Percentiles rank a stretch among this genome's conserved stretches.
Conservation (phyloP, 2,888 invertebrate species). For the Panzeria rudis region DNA sequence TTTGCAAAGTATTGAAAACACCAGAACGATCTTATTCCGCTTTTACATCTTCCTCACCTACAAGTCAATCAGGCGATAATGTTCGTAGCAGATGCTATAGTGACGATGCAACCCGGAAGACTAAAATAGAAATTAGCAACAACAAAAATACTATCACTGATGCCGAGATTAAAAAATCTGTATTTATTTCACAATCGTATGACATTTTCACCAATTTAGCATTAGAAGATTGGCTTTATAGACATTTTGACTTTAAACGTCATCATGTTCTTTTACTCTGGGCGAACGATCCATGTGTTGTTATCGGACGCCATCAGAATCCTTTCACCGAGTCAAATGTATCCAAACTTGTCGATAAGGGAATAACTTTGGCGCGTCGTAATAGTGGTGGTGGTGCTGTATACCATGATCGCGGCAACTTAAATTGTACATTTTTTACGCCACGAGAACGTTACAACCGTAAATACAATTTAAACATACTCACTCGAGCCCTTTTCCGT, state of each 20-base stretch:
- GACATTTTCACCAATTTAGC: slow-evolving; percentile 97
- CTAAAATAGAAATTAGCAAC: slow-evolving; percentile 76
- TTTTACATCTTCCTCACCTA: slow-evolving; percentile 28
- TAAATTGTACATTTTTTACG: slow-evolving; percentile 96
- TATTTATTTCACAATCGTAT: slow-evolving; percentile 95
- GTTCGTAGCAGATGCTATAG: slow-evolving; percentile 60
- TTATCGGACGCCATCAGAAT: slow-evolving; percentile 98
- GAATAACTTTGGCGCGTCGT: slow-evolving; percentile 92
- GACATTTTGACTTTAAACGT: slow-evolving; percentile 91
- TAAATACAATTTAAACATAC: slow-evolving; percentile 93
- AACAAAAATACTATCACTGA: slow-evolving; percentile 79
- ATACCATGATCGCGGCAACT: slow-evolving; percentile 96
- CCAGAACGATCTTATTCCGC: slow-evolving; percentile 73
- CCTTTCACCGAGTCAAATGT: slow-evolving; percentile 97
- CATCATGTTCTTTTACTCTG: slow-evolving; percentile 95
- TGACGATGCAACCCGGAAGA: slow-evolving; percentile 71
- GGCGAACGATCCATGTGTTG: slow-evolving; percentile 97
- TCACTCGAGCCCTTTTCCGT: slow-evolving; percentile 91
- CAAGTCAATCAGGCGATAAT: slow-evolving; percentile 62
- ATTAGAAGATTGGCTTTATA: slow-evolving; percentile 97
- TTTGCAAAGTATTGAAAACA: slow-evolving; percentile 76
- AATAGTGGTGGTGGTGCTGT: slow-evolving; percentile 98
- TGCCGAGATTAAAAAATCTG: slow-evolving; percentile 90
- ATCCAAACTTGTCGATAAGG: slow-evolving; percentile 86
- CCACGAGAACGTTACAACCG: slow-evolving; percentile 92